phyloP scores from a whole-genome alignment of 2,888 invertebrate genomes.

The Cynaeus angustus region DNA sequence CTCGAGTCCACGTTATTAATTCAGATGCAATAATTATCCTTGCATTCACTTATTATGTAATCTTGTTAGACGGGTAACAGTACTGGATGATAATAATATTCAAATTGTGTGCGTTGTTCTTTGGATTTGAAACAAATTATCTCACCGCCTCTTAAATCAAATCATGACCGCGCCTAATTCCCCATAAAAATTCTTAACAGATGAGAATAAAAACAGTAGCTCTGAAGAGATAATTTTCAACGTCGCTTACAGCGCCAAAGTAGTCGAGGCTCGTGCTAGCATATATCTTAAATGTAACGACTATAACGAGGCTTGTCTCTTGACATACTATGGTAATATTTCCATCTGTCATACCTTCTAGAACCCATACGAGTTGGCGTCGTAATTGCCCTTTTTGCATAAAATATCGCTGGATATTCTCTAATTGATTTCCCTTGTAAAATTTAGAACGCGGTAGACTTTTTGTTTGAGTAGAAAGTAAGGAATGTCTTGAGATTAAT shows the following conservation, averaged over 20 bases:
- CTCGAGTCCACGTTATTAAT: conserved; percentile 14
- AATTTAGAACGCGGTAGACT: no score
- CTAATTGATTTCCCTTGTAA: no score
- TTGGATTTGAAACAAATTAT: no score
- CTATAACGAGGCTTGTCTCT: conserved; percentile 18
- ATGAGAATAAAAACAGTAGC: conserved; percentile 31
- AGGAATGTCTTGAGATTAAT: no score
- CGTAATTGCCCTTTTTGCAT: conserved; percentile 28
- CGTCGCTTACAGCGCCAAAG: conserved; percentile 30
- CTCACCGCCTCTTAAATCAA: no score
- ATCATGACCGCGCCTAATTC: neutral
- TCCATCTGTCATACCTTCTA: conserved; percentile 12
- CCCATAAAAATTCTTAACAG: conserved; percentile 1
- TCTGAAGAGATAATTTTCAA: conserved; percentile 20
- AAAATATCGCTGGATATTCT: no score
- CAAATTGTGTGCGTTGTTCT: no score
- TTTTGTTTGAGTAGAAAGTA: no score
- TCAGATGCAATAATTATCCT: conserved; percentile 21
- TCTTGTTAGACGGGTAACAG: conserved; percentile 4
- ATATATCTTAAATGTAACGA: conserved; percentile 23
- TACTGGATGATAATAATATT: neutral
- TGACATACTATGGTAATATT: conserved; percentile 21
- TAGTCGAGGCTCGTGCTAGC: conserved; percentile 13
- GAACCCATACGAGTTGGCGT: conserved; percentile 5
- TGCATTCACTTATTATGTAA: conserved; percentile 32